Percentiles rank a stretch among this genome's conserved stretches.
Conservation (phyloP, 2,888 invertebrate genomes). For the Protonemura montana region DNA sequence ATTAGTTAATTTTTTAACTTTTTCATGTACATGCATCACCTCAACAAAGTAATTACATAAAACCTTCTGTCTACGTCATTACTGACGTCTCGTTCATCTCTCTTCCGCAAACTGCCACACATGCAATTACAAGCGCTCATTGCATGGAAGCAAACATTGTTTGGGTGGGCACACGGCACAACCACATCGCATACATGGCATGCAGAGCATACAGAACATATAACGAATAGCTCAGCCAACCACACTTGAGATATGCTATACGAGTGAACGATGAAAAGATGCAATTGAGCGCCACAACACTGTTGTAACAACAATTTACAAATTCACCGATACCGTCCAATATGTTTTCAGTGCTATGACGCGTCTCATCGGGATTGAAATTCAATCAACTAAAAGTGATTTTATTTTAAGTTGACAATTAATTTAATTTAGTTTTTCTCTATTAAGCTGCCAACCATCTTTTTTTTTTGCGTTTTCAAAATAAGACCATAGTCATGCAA, state of each 20-base stretch:
- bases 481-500: no score
- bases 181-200: not conserved
- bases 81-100: not conserved
- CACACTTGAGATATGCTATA: not conserved
- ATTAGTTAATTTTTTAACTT: not conserved
- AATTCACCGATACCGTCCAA: not conserved
- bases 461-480: no score
- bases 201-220: not conserved
- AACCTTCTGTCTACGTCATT: not conserved
- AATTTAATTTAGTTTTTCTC: no score
- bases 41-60: conserved; percentile 2
- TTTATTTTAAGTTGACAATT: not conserved
- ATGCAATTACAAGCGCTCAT: not conserved
- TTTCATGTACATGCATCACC: conserved; percentile 5
- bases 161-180: not conserved
- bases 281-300: not conserved
- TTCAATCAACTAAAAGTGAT: not conserved
- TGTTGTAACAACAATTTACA: not conserved
- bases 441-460: no score
- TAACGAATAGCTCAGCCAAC: not conserved
- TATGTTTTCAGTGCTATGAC: not conserved
- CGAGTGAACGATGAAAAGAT: not conserved
- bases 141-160: not conserved
- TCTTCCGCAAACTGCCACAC: not conserved
- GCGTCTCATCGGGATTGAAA: not conserved